phyloP scores from a whole-genome alignment of 2,797 vertebrate genomes.

The Syndactyla subalaris region DNA sequence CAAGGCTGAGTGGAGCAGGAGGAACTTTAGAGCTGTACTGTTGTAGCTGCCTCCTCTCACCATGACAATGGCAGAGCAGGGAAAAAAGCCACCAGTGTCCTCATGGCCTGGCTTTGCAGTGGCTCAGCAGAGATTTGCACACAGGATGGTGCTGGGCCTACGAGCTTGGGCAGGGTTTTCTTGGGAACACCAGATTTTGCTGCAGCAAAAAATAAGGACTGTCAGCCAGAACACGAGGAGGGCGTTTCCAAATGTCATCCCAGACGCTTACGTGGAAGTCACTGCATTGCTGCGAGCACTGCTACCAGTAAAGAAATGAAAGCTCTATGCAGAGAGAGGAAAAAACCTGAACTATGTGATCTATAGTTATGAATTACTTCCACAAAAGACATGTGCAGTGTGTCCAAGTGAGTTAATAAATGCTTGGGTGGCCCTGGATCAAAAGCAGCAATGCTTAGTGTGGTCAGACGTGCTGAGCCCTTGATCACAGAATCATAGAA shows the following conservation, averaged over 20 bases:
- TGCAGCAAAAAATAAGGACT: not conserved
- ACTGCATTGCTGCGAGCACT: not conserved
- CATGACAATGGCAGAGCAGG: not conserved
- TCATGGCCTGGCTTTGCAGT: not conserved
- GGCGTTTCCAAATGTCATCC: not conserved
- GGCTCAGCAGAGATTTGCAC: not conserved
- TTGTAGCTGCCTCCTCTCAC: not conserved
- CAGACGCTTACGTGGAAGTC: not conserved
- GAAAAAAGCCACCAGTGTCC: not conserved
- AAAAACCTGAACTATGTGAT: not conserved
- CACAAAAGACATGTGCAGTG: not conserved
- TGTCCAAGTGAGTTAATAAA: constrained; percentile 9
- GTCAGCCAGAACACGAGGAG: not conserved
- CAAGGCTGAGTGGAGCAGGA: not conserved
- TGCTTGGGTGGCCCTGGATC: not conserved
- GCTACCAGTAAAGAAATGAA: not conserved
- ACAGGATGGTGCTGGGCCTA: not conserved
- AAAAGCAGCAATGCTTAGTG: not conserved
- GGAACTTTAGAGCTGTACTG: accelerated
- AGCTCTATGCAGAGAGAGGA: not conserved
- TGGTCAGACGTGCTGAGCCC: not conserved
- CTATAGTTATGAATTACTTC: not conserved
- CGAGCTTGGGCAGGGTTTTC: not conserved
- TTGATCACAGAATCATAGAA: not conserved
- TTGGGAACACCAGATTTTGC: not conserved